Evolutionary conservation across 2,888 invertebrate genomes (phyloP), one percentile per base, ranked within the genome.

Genomic region (Leucophenga maculata): DNA sequence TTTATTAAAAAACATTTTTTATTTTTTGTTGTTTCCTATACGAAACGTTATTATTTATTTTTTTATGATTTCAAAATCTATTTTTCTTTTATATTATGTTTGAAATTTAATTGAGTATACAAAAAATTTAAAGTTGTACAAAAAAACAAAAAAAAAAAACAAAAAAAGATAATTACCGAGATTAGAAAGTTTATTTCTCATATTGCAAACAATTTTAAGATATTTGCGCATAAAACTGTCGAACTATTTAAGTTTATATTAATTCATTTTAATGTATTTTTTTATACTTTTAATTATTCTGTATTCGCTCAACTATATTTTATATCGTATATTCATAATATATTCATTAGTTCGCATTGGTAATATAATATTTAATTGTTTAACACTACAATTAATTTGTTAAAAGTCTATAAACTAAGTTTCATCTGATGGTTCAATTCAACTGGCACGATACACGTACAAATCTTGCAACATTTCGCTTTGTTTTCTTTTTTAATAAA

Each of bases 381-480:
- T 22, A 55, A 11, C 14, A 22, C 26, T 22, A 22, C 39, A 39
- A 6, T 39, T 39, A 8, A 6, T 3, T 39, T 39, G 39, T 39
- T 39, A 39, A 26, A 55, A 55, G 26, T 20, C 26, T 55, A 52
- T 57, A 57, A 26, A 57, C 26, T 57, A 57, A n/a, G 14, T 8
- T 57, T 57, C 14, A 26, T n/a, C 14, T 57, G 13, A 18, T 20
- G 26, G 26, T 26, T 55, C 39, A 13, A 60, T 14, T 39, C 2
- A 60, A 18, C 14, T 60, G 14, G n/a, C 44, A 18, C 18, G 44
- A 31, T 8, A 6, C 39, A 57, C n/a, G 20, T 16, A 18, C 32
- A 60, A 39, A 16, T 32, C 60, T 60, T 60, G 60, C 60, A 44
- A 60, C 20, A 60, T 39, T 60, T 60, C 18, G 60, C 20, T 13